phyloP scores from a whole-genome alignment of 2,888 invertebrate species.

The Petrolisthes manimaculis region DNA sequence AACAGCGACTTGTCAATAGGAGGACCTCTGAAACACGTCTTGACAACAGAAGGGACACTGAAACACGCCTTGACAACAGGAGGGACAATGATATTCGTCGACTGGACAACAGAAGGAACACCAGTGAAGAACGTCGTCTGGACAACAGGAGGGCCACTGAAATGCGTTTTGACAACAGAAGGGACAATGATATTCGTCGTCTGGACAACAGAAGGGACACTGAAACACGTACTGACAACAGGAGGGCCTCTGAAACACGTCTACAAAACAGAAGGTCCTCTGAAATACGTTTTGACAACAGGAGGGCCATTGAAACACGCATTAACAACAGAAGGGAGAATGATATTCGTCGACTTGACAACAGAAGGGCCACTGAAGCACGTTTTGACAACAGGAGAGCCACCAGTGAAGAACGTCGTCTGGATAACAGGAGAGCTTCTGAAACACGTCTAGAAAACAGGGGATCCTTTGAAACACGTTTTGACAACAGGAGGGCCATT shows the following conservation, averaged over 20 bases:
- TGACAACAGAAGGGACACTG: neutral
- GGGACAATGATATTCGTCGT: neutral
- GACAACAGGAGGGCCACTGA: slow-evolving; percentile 19
- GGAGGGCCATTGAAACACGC: neutral
- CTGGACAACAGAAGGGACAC: slow-evolving; percentile 3
- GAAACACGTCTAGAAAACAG: neutral
- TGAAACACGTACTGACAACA: neutral
- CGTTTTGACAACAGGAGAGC: slow-evolving; percentile 16
- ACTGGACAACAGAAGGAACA: neutral
- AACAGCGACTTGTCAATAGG: neutral
- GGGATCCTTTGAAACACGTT: neutral
- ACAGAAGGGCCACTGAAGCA: slow-evolving; percentile 11
- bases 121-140: neutral
- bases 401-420: neutral
- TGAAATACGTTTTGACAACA: neutral
- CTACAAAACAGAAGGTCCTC: neutral
- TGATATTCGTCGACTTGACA: neutral
- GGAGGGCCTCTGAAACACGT: neutral
- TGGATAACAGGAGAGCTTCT: neutral
- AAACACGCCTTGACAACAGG: neutral
- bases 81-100: neutral
- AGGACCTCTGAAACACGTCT: neutral
- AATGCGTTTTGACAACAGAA: neutral
- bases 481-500: neutral
- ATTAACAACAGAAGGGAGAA: slow-evolving; percentile 5